A percentile compares a stretch with the other conserved stretches of the same genome.
phyloP scores from a whole-genome alignment of 2,113 vertebrate genomes.

The Paradoxurus hermaphroditus region DNA sequence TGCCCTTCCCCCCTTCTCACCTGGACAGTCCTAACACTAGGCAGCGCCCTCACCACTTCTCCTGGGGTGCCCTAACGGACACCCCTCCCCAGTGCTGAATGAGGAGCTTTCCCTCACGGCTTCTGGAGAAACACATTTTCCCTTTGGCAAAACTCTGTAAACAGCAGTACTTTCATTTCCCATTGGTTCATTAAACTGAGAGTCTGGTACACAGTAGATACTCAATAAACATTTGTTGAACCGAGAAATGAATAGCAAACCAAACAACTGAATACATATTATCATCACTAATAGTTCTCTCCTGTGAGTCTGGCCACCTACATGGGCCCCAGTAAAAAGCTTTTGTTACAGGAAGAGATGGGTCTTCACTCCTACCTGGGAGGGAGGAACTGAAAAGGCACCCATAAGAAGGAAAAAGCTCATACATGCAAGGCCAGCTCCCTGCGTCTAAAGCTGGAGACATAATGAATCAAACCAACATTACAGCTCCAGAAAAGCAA shows the following conservation, averaged over 20 bases:
- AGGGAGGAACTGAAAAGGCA: not conserved
- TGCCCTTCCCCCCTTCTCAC: not conserved
- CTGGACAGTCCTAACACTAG: not conserved
- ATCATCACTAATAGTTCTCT: not conserved
- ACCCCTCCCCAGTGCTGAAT: accelerated
- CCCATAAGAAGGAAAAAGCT: not conserved
- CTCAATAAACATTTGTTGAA: not conserved
- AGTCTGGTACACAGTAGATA: not conserved
- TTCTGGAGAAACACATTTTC: not conserved
- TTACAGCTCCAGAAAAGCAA: not conserved
- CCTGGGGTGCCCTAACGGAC: accelerated
- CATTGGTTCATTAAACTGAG: not conserved
- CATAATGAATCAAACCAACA: not conserved
- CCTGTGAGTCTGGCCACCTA: not conserved
- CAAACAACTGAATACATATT: not conserved
- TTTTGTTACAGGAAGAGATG: not conserved
- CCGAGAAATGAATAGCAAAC: not conserved
- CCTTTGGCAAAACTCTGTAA: not conserved
- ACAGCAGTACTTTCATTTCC: not conserved
- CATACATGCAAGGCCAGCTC: not conserved
- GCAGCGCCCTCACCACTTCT: accelerated
- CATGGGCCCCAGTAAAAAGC: not conserved
- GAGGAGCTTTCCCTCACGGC: not conserved
- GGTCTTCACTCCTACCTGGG: too few species aligned
- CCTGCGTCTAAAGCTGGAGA: not conserved